A percentile compares a stretch with the other conserved stretches of the same genome.
Conservation (phyloP, 1,140 invertebrate genomes). For the Phortica variegata region DNA sequence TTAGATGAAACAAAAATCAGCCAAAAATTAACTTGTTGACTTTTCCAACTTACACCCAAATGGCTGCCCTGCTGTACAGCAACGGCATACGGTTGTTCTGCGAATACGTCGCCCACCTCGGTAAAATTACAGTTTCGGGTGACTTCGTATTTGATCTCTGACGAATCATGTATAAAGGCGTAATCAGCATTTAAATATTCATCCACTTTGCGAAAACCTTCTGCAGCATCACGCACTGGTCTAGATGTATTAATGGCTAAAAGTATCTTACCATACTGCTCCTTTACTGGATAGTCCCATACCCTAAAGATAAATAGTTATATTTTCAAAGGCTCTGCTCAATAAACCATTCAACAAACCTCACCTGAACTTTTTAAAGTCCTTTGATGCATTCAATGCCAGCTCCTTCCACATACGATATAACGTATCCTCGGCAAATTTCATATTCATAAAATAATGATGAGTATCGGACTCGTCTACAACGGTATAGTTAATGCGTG, state of each 20-base stretch:
- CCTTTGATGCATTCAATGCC: constrained; percentile 73
- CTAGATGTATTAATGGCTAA: constrained; percentile 77
- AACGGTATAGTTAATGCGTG: constrained; percentile 90
- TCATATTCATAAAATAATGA: constrained; percentile 90
- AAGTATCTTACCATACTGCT: constrained; percentile 86
- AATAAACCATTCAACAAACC: constrained; percentile 1
- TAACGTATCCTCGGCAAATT: constrained; percentile 82
- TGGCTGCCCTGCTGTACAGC: constrained; percentile 84
- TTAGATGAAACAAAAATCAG: neutral
- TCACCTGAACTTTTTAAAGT: constrained; percentile 57
- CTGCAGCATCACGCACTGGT: constrained; percentile 66
- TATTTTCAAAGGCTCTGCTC: no score
- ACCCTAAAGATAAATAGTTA: constrained; percentile 62
- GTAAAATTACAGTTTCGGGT: constrained; percentile 82
- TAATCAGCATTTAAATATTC: constrained; percentile 79
- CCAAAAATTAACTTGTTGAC: neutral
- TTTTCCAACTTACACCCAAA: constrained; percentile 37
- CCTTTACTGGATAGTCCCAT: constrained; percentile 91
- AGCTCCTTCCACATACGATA: constrained; percentile 89
- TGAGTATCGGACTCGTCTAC: constrained; percentile 75
- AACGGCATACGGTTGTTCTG: constrained; percentile 84
- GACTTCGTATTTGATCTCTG: constrained; percentile 81
- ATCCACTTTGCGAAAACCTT: constrained; percentile 75
- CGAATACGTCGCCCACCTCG: constrained; percentile 84
- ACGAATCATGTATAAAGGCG: constrained; percentile 86